Base-by-base conservation (phyloP, 2,797 vertebrate genomes). In the Steatocranus sp. region DNA sequence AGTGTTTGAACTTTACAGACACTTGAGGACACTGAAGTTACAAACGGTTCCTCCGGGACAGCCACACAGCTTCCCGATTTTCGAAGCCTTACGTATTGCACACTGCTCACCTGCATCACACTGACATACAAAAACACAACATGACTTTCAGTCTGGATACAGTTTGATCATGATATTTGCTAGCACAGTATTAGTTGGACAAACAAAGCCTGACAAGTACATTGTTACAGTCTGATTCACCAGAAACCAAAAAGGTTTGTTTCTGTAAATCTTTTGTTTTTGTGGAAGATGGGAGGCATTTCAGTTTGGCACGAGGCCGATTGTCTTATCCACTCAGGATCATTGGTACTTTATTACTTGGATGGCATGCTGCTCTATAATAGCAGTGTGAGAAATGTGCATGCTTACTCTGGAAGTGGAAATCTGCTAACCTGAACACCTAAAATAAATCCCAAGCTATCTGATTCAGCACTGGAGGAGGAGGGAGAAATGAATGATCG, bases 31-130 rank as follows among this genome's bases (percentile, higher is more conserved):
- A 43, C 1, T 80, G 79, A 88, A 91, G 88, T 90, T 23, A 5
- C 91, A 92, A 56, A 87, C 8, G 6, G 94, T 95, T 81, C 95
- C 94, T 7, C 77, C 76, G 54, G 96, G 95, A 92, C 96, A 97
- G 78, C 90, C 95, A 81, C 97, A 97, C 63, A 96, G 91, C 36
- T 90, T 96, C 78, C 97, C 96, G 11, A 97, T 91, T 20, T 96
- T 94, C 0, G 96, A 88, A 0, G 96, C 97, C 80, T 93, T 96
- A 53, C 96, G 92, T 17, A 97, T 85, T 0, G 96, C 97, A 11
- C 96, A 97, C 76, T 93, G 91, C 76, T 97, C 77, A 1, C 88
- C 86, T 50, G 88, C 87, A 51, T 63, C 87, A 36, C 91, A 92
- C 91, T 89, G 75, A 79, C 25, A 83, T 14, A 77, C 51, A 76